Evolutionary conservation across 2,888 invertebrate species (phyloP).

Genomic region (Troglohyphantes excavatus): DNA sequence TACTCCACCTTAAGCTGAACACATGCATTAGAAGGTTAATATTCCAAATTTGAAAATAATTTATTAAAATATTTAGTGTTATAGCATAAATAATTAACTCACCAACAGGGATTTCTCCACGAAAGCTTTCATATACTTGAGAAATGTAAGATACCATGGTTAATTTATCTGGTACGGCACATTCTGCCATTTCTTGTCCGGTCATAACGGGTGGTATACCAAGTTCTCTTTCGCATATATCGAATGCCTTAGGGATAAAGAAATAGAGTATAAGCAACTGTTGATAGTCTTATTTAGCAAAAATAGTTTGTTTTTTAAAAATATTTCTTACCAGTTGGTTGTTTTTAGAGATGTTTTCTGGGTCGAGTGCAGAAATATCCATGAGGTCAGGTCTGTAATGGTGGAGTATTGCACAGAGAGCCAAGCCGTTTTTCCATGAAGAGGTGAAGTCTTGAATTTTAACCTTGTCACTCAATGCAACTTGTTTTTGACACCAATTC

Average conservation of each 20-base stretch:
- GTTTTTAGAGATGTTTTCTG: slow-evolving; percentile 87
- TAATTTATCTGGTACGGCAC: slow-evolving; percentile 88
- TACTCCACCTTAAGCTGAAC: no score
- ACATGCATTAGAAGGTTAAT: no score
- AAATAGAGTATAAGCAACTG: slow-evolving; percentile 13
- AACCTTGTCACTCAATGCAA: slow-evolving; percentile 86
- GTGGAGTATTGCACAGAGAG: slow-evolving; percentile 89
- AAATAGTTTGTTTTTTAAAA: neutral
- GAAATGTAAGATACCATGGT: slow-evolving; percentile 92
- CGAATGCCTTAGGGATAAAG: slow-evolving; percentile 86
- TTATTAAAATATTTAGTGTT: no score
- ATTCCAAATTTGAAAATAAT: no score
- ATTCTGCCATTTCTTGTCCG: slow-evolving; percentile 89
- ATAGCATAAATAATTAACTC: slow-evolving; percentile 3
- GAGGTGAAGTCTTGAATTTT: slow-evolving; percentile 87
- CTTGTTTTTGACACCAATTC: slow-evolving; percentile 90
- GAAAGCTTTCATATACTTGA: slow-evolving; percentile 94
- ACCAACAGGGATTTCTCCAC: slow-evolving; percentile 90
- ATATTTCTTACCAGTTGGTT: slow-evolving; percentile 85
- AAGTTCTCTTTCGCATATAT: slow-evolving; percentile 91
- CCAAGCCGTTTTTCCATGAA: slow-evolving; percentile 87
- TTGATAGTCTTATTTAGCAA: neutral
- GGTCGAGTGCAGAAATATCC: slow-evolving; percentile 87
- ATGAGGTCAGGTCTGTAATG: slow-evolving; percentile 95
- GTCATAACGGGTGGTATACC: slow-evolving; percentile 89